phyloP scores from a whole-genome alignment of 2,888 invertebrate genomes.

The Brachyptera putata region DNA sequence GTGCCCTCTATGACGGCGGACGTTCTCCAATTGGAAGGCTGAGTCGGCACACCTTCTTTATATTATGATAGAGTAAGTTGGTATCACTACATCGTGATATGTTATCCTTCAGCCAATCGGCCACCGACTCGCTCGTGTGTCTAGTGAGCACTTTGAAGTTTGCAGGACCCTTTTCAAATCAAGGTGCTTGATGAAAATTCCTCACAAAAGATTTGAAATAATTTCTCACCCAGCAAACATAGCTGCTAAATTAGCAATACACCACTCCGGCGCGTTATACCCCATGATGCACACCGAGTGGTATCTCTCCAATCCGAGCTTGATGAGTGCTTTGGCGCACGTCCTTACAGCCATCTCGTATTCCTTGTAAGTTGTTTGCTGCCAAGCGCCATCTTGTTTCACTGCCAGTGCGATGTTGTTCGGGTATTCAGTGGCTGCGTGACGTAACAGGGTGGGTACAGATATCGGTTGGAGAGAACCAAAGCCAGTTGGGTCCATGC shows the following conservation, averaged over 20 bases:
- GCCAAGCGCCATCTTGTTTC: constrained; percentile 60
- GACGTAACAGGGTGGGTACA: constrained; percentile 68
- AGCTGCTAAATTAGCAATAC: constrained; percentile 76
- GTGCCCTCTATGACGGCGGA: too few relatives aligned
- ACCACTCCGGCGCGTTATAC: constrained; percentile 91
- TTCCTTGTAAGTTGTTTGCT: constrained; percentile 68
- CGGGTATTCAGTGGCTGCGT: constrained; percentile 60
- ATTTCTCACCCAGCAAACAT: constrained; percentile 82
- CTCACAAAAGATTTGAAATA: too few relatives aligned
- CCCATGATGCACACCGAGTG: constrained; percentile 85
- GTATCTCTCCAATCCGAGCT: constrained; percentile 73
- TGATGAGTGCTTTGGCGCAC: constrained; percentile 79
- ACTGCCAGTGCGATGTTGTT: constrained; percentile 62
- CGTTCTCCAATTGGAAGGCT: too few relatives aligned
- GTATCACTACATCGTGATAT: too few relatives aligned
- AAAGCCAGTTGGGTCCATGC: constrained; percentile 51
- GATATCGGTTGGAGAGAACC: constrained; percentile 61
- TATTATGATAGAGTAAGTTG: too few relatives aligned
- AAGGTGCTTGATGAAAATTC: too few relatives aligned
- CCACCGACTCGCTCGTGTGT: too few relatives aligned
- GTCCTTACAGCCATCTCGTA: constrained; percentile 69
- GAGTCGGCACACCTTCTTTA: too few relatives aligned
- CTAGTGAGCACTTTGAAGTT: too few relatives aligned
- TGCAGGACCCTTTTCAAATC: too few relatives aligned
- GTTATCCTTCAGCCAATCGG: too few relatives aligned